Base-by-base conservation (phyloP, 2,888 invertebrate species). In the Lingula anatina region DNA sequence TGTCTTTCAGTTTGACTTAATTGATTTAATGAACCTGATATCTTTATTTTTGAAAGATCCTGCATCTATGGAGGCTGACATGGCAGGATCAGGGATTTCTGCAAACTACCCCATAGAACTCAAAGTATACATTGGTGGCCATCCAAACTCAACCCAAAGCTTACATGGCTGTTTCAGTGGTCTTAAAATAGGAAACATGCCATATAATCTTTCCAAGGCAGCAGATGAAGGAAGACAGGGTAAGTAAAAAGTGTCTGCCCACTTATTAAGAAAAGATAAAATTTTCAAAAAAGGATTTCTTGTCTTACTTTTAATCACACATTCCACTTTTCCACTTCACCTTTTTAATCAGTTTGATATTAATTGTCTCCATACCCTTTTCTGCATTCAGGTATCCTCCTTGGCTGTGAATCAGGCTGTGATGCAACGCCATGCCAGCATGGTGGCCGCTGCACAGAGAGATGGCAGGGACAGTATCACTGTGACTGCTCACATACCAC, bases 81-180 rank as follows among this genome's bases (percentile, higher is more conserved):
- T n/a, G n/a, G n/a, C n/a, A n/a, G n/a, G n/a, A n/a, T n/a, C n/a
- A n/a, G n/a, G n/a, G n/a, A n/a, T n/a, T n/a, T n/a, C n/a, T n/a
- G n/a, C n/a, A n/a, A n/a, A n/a, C n/a, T n/a, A n/a, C n/a, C n/a
- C n/a, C n/a, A n/a, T n/a, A n/a, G n/a, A n/a, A n/a, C n/a, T n/a
- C n/a, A n/a, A n/a, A n/a, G n/a, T n/a, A n/a, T n/a, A n/a, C n/a
- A n/a, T n/a, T n/a, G n/a, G n/a, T n/a, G n/a, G n/a, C n/a, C n/a
- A n/a, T n/a, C n/a, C n/a, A n/a, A n/a, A n/a, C n/a, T n/a, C 49
- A 2, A 48, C 60, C 20, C 53, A 58, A 1, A 53, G 58, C 4
- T 49, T 67, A 5, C 39, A 56, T 43, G 70, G 70, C 12, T 70
- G 70, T 52, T 53, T 70, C 4, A 51, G 68, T 23, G 70, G 70